phyloP scores from a whole-genome alignment of 1,140 invertebrate genomes.

The Drosophila pectinifera region DNA sequence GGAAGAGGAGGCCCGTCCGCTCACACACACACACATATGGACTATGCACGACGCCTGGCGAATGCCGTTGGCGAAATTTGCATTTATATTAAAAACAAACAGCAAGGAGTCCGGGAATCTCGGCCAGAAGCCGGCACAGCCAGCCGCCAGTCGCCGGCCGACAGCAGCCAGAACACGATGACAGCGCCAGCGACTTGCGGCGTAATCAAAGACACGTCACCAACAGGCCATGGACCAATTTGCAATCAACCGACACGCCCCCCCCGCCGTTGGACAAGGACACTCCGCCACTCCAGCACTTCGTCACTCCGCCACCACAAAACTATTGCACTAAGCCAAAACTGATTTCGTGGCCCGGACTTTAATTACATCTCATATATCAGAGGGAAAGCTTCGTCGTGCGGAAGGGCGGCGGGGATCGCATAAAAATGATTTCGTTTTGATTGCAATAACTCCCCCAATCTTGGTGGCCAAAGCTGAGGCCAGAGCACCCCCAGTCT shows the following conservation, averaged over 20 bases:
- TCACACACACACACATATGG: slow-evolving; percentile 28
- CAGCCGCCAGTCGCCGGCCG: slow-evolving; percentile 20
- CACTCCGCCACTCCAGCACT: background rate
- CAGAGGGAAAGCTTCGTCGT: slow-evolving; percentile 46
- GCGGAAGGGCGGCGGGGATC: slow-evolving; percentile 43
- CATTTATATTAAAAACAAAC: slow-evolving; percentile 84
- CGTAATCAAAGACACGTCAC: slow-evolving; percentile 81
- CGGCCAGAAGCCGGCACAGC: slow-evolving; percentile 35
- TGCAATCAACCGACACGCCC: slow-evolving; percentile 47
- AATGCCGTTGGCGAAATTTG: slow-evolving; percentile 76
- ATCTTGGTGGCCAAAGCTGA: slow-evolving; percentile 7
- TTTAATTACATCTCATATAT: slow-evolving; percentile 85
- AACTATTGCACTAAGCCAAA: slow-evolving; percentile 70
- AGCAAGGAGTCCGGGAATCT: slow-evolving; percentile 52
- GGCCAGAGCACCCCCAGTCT: slow-evolving; percentile 1
- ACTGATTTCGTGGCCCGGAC: slow-evolving; percentile 74
- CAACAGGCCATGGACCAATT: slow-evolving; percentile 77
- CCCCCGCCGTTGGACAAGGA: background rate
- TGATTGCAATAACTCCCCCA: slow-evolving; percentile 81
- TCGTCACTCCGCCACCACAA: slow-evolving; percentile 10
- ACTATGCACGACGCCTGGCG: slow-evolving; percentile 28
- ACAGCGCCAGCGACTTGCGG: slow-evolving; percentile 77
- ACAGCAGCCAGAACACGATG: slow-evolving; percentile 51
- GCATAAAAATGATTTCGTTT: slow-evolving; percentile 84
- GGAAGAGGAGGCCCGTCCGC: slow-evolving; percentile 1